Percentiles rank a stretch among this genome's conserved stretches.
These are phyloP conservation scores for Leptarthrus brevirostris DNA, from an alignment of 2,888 invertebrate species.

Conservation along the genomic window DNA sequence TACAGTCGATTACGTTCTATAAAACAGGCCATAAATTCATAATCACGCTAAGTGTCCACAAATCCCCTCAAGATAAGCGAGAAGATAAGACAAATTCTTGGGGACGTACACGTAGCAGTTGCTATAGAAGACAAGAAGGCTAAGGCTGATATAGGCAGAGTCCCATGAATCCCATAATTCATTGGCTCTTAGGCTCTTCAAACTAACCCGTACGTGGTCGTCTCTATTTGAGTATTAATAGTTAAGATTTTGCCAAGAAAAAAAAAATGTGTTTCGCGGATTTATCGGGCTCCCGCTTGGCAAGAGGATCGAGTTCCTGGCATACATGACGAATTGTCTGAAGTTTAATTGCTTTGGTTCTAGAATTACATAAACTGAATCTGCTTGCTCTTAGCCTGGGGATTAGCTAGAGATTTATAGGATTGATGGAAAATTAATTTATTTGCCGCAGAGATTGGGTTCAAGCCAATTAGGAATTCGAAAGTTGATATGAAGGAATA, in stretches of 20 bases:
- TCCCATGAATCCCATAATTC: slow-evolving; percentile 26
- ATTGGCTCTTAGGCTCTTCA: slow-evolving; percentile 12
- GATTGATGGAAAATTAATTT: slow-evolving; percentile 45
- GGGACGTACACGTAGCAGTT: background rate
- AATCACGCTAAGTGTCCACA: slow-evolving; percentile 36
- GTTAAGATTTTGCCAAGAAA: background rate
- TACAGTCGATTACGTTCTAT: background rate
- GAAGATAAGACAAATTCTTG: slow-evolving; percentile 29
- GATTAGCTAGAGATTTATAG: slow-evolving; percentile 39
- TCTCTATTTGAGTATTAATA: background rate
- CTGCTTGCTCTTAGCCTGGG: background rate
- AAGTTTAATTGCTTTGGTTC: slow-evolving; percentile 34
- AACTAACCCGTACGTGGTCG: background rate
- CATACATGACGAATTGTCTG: slow-evolving; percentile 38
- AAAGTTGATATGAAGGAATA: no score
- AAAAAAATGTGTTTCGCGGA: slow-evolving; percentile 5
- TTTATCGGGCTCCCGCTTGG: slow-evolving; percentile 24
- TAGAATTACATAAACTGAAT: slow-evolving; percentile 1
- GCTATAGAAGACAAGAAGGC: background rate
- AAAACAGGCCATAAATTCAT: slow-evolving; percentile 39
- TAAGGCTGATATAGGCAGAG: slow-evolving; percentile 17
- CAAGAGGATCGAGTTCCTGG: slow-evolving; percentile 27
- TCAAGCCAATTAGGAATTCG: slow-evolving; percentile 13
- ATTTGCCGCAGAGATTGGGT: slow-evolving; percentile 15
- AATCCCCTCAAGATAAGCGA: slow-evolving; percentile 33